Evolutionary conservation across 2,113 vertebrate genomes (phyloP).

Genomic region (Leptodactylus fuscus): DNA sequence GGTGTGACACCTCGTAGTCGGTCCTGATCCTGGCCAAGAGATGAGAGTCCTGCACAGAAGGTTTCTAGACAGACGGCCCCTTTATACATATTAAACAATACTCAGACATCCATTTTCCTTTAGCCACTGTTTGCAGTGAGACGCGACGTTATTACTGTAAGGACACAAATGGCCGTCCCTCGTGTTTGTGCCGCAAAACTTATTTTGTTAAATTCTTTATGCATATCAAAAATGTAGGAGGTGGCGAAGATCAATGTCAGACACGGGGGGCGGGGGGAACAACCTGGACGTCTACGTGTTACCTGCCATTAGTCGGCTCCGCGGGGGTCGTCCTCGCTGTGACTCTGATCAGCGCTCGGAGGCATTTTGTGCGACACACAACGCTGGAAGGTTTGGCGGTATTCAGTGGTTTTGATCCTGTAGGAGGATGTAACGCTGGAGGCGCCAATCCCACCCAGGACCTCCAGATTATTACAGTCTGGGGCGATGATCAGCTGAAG

Average conservation of each 20-base stretch:
- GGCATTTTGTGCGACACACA: background rate
- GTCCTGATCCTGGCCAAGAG: no score
- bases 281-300: background rate
- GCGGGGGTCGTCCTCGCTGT: background rate
- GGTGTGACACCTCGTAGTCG: no score
- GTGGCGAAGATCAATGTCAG: background rate
- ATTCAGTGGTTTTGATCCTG: conserved; percentile 19
- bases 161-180: background rate
- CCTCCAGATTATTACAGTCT: background rate
- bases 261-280: background rate
- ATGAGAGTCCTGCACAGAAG: no score
- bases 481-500: background rate
- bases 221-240: conserved; percentile 21
- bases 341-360: background rate
- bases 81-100: no score
- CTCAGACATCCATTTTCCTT: no score
- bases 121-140: no score
- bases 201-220: conserved; percentile 33
- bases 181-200: background rate
- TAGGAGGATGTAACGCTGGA: conserved; percentile 11
- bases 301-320: background rate
- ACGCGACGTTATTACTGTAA: background rate
- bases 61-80: no score
- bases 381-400: conserved; percentile 1
- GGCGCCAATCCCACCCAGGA: background rate